Base-by-base conservation (phyloP, 2,888 invertebrate species). In the Meiosimyza decipiens region DNA sequence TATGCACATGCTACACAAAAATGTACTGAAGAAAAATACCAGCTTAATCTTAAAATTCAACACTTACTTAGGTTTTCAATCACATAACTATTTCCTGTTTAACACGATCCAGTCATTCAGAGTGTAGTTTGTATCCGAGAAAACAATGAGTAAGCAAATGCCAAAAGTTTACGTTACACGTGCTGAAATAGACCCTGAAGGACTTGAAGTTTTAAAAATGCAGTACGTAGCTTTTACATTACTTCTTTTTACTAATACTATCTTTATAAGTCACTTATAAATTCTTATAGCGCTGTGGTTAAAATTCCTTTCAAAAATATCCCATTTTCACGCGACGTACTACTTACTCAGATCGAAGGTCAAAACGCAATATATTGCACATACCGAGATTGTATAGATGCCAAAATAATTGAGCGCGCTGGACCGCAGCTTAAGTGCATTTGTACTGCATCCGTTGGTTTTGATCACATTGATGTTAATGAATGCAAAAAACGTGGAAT, bases 391-490 rank as follows among this genome's bases (percentile, higher is more conserved):
- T 80, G 94, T 97, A 40, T 40, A 40, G 40, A 40, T 82, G 88
- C 90, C 11, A 93, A 93, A 78, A 81, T 97, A 1, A 82, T 97
- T 55, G 90, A 93, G 77, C 91, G 91, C 13, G 94, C 93, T 69
- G 95, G 95, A 0, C 86, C 91, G 0, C 88, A 89, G 16, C 86
- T 98, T 22, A 95, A 95, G 88, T 94, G 95, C 1, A 89, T 98
- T 0, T 91, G 92, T 0, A 97, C 97, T 0, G 95, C 97, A 89
- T 97, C 97, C 0, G 97, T 96, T 3, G 98, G 98, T 1, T 85
- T 80, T 62, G 69, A 87, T 63, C 97, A 98, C 82, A 91, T 98
- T 74, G 95, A 40, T 9, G 9, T 96, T 2, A 82, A 85, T 0
- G 95, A 92, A 82, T 93, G 96, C 77, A 92, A 89, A 82, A 90